Evolutionary conservation across 2,888 invertebrate species (phyloP), one percentile per base, ranked within the genome.

Genomic region (Dicroscelio sp.): DNA sequence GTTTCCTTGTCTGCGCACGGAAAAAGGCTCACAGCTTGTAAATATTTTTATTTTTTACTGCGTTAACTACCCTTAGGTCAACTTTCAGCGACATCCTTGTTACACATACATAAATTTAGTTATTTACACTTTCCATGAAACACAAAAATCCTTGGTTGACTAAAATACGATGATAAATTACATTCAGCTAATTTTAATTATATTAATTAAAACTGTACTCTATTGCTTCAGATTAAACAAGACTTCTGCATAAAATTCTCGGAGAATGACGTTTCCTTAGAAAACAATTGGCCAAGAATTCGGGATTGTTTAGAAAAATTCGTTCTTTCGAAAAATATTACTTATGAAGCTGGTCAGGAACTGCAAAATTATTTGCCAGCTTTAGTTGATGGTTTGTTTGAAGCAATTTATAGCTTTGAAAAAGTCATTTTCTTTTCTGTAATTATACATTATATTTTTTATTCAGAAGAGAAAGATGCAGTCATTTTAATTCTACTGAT

Each of bases 341-440:
- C 17, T 8, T 73, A 30, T 52, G 30, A 48, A 30, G 30, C 48
- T 10, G 73, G 73, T 4, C n/a, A 73, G n/a, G 3, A 73, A 10
- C 52, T 30, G 2, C 73, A 73, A 52, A 5, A 73, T 17, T 23
- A 30, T 12, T 23, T 73, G 35, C 2, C 5, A 73, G 48, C 48
- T 17, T 52, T 73, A 52, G 52, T 52, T 14, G 20, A 48, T 73
- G 73, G 73, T 73, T 73, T 52, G 73, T 73, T 73, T n/a, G n/a
- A n/a, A n/a, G 43, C 14, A 14, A 43, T 43, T 43, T 43, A 14
- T 43, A 43, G 43, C 8, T 12, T 43, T 12, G 43, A 43, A 43
- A 43, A 12, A 43, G 14, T 43, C 8, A 43, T 43, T 14, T 43
- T 12, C 14, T 43, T 12, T 43, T 14, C 8, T 43, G 8, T 43